Evolutionary conservation across 2,888 invertebrate species (phyloP).

Genomic region (Lysandra bellargus): DNA sequence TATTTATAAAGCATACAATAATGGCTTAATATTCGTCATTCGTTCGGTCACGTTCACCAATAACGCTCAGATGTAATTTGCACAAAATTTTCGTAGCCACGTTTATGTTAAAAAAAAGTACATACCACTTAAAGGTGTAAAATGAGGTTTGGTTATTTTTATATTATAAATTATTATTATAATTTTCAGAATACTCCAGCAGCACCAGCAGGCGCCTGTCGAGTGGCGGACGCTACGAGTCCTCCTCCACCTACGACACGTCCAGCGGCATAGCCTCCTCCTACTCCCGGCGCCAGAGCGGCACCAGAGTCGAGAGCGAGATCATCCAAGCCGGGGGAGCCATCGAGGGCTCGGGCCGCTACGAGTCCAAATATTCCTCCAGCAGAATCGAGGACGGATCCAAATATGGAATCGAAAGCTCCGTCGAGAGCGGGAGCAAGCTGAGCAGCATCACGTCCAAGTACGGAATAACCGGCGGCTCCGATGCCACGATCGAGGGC

Average conservation of each 20-base stretch:
- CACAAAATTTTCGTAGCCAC: no score
- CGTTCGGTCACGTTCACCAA: background rate
- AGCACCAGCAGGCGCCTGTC: conserved; percentile 60
- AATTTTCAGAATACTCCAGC: conserved; percentile 66
- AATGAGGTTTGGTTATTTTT: no score
- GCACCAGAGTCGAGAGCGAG: conserved; percentile 59
- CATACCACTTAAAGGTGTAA: no score
- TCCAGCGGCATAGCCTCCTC: conserved; percentile 55
- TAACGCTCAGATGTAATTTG: no score
- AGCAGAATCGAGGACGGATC: conserved; percentile 46
- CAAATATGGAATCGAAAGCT: conserved; percentile 51
- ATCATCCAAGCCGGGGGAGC: conserved; percentile 58
- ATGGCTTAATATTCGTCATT: background rate
- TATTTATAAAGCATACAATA: no score
- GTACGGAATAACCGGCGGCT: conserved; percentile 61
- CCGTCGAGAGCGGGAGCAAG: conserved; percentile 54
- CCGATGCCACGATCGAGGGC: conserved; percentile 42
- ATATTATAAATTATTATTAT: conserved; percentile 28
- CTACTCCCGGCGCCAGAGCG: conserved; percentile 67
- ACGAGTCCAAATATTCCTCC: conserved; percentile 68
- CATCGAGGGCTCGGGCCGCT: conserved; percentile 61
- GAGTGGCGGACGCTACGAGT: conserved; percentile 65
- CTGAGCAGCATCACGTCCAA: conserved; percentile 61
- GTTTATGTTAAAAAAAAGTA: no score
- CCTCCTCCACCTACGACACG: conserved; percentile 60